Conservation (phyloP, 2,113 vertebrate genomes). For the Sylvilagus bachmani region DNA sequence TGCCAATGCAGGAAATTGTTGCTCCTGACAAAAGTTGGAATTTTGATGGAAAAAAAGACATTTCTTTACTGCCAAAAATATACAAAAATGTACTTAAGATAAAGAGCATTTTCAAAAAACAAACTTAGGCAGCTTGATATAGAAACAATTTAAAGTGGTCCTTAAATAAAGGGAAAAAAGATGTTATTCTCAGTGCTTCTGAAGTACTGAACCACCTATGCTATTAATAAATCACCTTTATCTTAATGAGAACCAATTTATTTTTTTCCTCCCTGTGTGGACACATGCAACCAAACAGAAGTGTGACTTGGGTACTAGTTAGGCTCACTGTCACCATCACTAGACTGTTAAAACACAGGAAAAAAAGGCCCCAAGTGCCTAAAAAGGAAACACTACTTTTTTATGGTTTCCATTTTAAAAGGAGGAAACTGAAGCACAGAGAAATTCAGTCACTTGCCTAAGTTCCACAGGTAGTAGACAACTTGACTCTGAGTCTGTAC, state of each 20-base stretch:
- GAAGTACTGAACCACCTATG: conserved; percentile 13
- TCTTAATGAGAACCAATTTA: conserved; percentile 28
- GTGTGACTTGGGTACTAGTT: not conserved
- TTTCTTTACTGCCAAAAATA: conserved; percentile 43
- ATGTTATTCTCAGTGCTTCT: not conserved
- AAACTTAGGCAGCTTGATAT: not conserved
- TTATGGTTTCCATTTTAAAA: conserved; percentile 24
- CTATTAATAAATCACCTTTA: not conserved
- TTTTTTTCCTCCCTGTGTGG: not conserved
- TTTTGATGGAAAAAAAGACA: conserved; percentile 52
- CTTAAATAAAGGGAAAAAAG: conserved; percentile 28
- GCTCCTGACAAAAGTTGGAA: conserved; percentile 66
- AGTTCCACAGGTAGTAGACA: not conserved
- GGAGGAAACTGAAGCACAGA: not conserved
- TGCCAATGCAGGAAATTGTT: conserved; percentile 75
- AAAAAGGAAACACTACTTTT: not conserved
- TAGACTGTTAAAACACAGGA: not conserved
- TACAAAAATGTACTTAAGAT: conserved; percentile 12
- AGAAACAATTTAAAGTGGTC: conserved; percentile 61
- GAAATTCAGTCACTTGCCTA: not conserved
- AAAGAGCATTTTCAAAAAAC: conserved; percentile 18
- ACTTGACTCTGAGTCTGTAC: not conserved
- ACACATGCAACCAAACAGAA: conserved; percentile 3
- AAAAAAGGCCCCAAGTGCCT: not conserved
- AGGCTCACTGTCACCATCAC: not conserved